These are phyloP conservation scores for Zaprionus tsacasi DNA, from an alignment of 1,140 invertebrate genomes.

Conservation along the genomic window DNA sequence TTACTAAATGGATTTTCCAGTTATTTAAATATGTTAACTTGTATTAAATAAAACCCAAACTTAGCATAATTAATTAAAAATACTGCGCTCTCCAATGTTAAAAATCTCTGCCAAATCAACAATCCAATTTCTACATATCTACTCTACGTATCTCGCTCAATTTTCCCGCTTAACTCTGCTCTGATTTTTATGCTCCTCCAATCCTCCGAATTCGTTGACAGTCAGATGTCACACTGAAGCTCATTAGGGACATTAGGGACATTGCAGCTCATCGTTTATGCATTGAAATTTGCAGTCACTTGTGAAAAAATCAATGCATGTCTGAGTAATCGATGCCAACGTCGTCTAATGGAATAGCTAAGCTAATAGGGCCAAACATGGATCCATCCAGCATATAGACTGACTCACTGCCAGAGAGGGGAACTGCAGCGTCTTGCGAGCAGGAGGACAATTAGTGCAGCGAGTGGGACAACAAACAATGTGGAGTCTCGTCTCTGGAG, in stretches of 20 bases:
- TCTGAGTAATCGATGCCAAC: conserved; percentile 75
- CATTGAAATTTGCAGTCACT: conserved; percentile 81
- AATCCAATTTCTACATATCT: too few species aligned
- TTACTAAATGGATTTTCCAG: too few species aligned
- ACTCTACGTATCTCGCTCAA: too few species aligned
- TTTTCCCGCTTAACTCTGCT: background rate
- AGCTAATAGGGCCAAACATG: conserved; percentile 64
- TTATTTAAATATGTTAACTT: too few species aligned
- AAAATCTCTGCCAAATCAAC: too few species aligned
- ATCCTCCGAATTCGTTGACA: conserved; percentile 1
- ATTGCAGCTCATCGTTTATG: conserved; percentile 69
- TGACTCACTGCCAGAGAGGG: background rate
- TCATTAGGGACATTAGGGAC: conserved; percentile 73
- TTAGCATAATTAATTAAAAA: too few species aligned
- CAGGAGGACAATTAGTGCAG: conserved; percentile 65
- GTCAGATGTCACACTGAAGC: conserved; percentile 31
- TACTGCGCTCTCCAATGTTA: too few species aligned
- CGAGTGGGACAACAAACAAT: conserved; percentile 38
- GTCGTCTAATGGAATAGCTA: conserved; percentile 77
- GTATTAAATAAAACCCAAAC: too few species aligned
- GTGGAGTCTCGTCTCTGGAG: conserved; percentile 39
- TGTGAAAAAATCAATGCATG: conserved; percentile 82
- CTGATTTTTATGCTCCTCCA: background rate
- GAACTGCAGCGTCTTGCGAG: conserved; percentile 25
- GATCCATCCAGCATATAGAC: background rate